Base-by-base conservation (phyloP, 2,113 vertebrate genomes). In the Thermophis baileyi region DNA sequence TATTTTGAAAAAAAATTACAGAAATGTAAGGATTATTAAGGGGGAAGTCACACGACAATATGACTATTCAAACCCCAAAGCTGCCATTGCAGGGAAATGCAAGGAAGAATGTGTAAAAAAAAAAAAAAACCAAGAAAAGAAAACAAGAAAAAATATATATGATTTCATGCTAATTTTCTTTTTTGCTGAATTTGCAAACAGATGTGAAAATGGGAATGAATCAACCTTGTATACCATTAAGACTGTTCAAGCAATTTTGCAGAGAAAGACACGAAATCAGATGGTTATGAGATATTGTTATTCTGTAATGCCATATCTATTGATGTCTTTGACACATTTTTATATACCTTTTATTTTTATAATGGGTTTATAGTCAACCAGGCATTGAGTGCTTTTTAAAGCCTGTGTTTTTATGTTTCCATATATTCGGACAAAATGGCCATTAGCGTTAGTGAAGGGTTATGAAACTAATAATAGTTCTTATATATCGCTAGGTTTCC, bases 281-380 rank as follows among this genome's bases (percentile, higher is more conserved):
- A 93, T 94, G 94, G 35, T 96, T 96, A 94, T 93, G 89, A 96
- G 95, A 96, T 97, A 97, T 96, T 97, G 96, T 97, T 97, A 95
- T 96, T 96, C 94, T 49, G 5, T 96, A 96, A 97, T 96, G 96
- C 94, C 97, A 96, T 96, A 95, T 97, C 97, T 91, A 96, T 97
- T 97, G 96, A 95, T 97, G 97, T 97, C 94, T 96, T 96, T 97
- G 96, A 81, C 96, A 96, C 95, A 94, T 95, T 97, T 96, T 96
- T 2, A 92, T 91, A 95, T 94, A 93, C 25, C 92, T 95, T 95
- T 97, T 97, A 96, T 98, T 98, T 98, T 96, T 97, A 97, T 60
- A 91, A 96, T 14, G 96, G 95, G 96, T 97, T 97, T 97, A 97
- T 94, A 96, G 96, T 96, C 96, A 97, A 97, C 94, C 96, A 96